Percentiles rank a stretch among this genome's conserved stretches.
These are phyloP conservation scores for Kryptolebias marmoratus DNA, from an alignment of 2,113 vertebrate species.

Conservation along the genomic window DNA sequence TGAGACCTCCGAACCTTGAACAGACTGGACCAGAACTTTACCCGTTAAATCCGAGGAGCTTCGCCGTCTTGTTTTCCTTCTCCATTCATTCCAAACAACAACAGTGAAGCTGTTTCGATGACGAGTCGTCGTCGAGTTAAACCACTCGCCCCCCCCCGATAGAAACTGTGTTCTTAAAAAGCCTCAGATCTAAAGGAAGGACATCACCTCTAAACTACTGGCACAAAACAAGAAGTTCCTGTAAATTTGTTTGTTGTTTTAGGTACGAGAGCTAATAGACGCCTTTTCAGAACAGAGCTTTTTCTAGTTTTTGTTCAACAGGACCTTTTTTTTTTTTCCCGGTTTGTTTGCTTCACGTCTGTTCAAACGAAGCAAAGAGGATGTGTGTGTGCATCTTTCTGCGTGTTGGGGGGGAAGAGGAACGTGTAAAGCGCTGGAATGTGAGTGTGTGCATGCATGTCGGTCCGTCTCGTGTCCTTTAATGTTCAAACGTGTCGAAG, in stretches of 20 bases:
- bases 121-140: conserved; percentile 42
- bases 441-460: conserved; percentile 57
- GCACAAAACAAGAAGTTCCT: conserved; percentile 70
- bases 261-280: conserved; percentile 82
- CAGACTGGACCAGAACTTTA: conserved; percentile 39
- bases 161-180: too few relatives aligned
- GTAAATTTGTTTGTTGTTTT: conserved; percentile 50
- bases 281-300: conserved; percentile 68
- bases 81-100: neutral
- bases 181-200: conserved; percentile 29
- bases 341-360: conserved; percentile 49
- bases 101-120: conserved; percentile 15
- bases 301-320: conserved; percentile 74
- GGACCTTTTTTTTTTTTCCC: conserved; percentile 47
- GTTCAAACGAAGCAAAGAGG: neutral
- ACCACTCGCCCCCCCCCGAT: too few relatives aligned
- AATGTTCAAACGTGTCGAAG: conserved; percentile 52
- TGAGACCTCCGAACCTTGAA: conserved; percentile 31
- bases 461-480: conserved; percentile 46
- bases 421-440: conserved; percentile 58
- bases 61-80: conserved; percentile 14
- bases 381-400: conserved; percentile 13
- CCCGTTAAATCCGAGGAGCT: conserved; percentile 49
- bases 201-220: conserved; percentile 70
- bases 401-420: conserved; percentile 4